These are phyloP conservation scores for Conger conger DNA, from an alignment of 2,113 vertebrate genomes.

Conservation along the genomic window DNA sequence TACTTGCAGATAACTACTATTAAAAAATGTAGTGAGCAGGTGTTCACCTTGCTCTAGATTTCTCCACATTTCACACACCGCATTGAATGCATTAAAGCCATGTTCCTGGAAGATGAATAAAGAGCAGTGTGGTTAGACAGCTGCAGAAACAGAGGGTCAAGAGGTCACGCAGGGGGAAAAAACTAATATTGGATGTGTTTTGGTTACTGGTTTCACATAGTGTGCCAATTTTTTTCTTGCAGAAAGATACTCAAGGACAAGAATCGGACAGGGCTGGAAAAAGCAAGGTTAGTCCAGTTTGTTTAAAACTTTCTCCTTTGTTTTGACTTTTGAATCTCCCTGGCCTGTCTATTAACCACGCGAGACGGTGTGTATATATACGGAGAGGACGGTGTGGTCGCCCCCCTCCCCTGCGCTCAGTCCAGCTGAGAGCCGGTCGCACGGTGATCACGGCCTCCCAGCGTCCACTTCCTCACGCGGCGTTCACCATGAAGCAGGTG, in stretches of 20 bases:
- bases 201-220: slow-evolving; percentile 55
- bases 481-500: slow-evolving; percentile 47
- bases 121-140: not conserved
- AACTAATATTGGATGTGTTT: slow-evolving; percentile 56
- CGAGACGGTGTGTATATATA: slow-evolving; percentile 60
- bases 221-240: slow-evolving; percentile 48
- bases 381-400: not conserved
- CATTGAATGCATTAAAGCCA: not conserved
- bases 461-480: slow-evolving; percentile 44
- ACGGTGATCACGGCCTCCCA: slow-evolving; percentile 39
- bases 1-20: not conserved
- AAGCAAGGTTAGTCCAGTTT: slow-evolving; percentile 76
- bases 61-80: not conserved
- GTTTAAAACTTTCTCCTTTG: slow-evolving; percentile 64
- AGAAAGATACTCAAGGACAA: slow-evolving; percentile 63
- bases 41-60: not conserved
- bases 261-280: slow-evolving; percentile 51
- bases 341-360: slow-evolving; percentile 63
- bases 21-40: not conserved
- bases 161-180: slow-evolving; percentile 1
- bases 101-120: slow-evolving; percentile 11
- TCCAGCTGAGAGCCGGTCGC: not conserved
- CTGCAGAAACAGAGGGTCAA: not conserved
- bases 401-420: not conserved
- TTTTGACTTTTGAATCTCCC: slow-evolving; percentile 72